Evolutionary conservation across 1,140 invertebrate genomes (phyloP).

Genomic region (Oedothorax gibbosus): DNA sequence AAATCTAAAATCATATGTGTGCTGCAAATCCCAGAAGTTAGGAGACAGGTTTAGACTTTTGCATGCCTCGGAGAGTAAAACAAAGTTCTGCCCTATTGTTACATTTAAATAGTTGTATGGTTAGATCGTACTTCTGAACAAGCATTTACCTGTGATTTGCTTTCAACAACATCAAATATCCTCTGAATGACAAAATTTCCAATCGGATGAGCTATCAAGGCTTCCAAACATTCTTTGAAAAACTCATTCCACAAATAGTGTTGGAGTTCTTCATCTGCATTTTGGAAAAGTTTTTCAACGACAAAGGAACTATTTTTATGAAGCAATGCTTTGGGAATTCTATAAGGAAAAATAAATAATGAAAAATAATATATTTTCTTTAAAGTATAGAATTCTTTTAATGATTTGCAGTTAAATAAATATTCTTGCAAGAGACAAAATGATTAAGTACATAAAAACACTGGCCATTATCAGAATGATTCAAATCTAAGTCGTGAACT

Average conservation of each 20-base stretch:
- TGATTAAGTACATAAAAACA: too few species aligned
- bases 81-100: too few species aligned
- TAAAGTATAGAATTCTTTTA: neutral
- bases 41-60: too few species aligned
- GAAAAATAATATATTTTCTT: neutral
- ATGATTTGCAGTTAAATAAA: too few species aligned
- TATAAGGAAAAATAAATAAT: neutral
- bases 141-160: constrained; percentile 52
- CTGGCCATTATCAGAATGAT: too few species aligned
- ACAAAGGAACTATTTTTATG: constrained; percentile 45
- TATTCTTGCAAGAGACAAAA: too few species aligned
- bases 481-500: too few species aligned
- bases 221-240: constrained; percentile 14
- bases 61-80: too few species aligned
- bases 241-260: constrained; percentile 38
- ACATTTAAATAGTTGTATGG: too few species aligned
- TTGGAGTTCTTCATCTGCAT: constrained; percentile 44
- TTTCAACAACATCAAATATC: constrained; percentile 60
- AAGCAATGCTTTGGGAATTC: constrained; percentile 35
- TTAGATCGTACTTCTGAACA: neutral
- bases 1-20: too few species aligned
- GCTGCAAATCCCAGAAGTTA: too few species aligned
- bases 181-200: constrained; percentile 63
- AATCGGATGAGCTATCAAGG: constrained; percentile 27
- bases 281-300: constrained; percentile 47